Conservation (phyloP, 2,888 invertebrate genomes). For the Mycalesis mineus region DNA sequence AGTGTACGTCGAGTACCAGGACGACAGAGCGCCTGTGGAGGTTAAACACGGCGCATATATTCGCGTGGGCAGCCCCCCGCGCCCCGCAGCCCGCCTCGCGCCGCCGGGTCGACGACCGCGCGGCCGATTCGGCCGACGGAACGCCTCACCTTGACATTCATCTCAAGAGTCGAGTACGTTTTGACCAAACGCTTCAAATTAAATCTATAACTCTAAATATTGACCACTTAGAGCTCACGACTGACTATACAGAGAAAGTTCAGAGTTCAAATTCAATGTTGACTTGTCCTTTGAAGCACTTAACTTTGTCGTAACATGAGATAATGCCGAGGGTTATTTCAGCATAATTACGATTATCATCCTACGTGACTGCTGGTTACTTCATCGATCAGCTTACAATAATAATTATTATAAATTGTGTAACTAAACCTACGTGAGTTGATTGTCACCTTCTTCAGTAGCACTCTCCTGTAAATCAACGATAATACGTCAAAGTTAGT, state of each 20-base stretch:
- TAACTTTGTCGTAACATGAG: too few species aligned
- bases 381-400: too few species aligned
- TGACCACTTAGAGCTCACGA: conserved; percentile 8
- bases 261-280: not conserved
- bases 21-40: conserved; percentile 58
- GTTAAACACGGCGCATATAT: conserved; percentile 67
- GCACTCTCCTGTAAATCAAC: too few species aligned
- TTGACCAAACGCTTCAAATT: conserved; percentile 64
- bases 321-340: too few species aligned
- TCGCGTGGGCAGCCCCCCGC: conserved; percentile 70
- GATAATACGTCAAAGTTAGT: too few species aligned
- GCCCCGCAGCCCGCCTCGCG: conserved; percentile 52
- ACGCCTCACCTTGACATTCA: conserved; percentile 78
- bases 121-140: conserved; percentile 74
- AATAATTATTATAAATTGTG: too few species aligned
- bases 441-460: too few species aligned
- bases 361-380: too few species aligned
- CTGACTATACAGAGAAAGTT: not conserved
- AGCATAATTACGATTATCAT: too few species aligned
- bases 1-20: conserved; percentile 57
- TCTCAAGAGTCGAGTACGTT: conserved; percentile 59
- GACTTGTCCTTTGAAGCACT: not conserved
- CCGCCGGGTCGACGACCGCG: conserved; percentile 72
- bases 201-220: conserved; percentile 13
- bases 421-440: too few species aligned